Evolutionary conservation across 2,797 vertebrate species (phyloP).

Genomic region (Simalia tracyae): DNA sequence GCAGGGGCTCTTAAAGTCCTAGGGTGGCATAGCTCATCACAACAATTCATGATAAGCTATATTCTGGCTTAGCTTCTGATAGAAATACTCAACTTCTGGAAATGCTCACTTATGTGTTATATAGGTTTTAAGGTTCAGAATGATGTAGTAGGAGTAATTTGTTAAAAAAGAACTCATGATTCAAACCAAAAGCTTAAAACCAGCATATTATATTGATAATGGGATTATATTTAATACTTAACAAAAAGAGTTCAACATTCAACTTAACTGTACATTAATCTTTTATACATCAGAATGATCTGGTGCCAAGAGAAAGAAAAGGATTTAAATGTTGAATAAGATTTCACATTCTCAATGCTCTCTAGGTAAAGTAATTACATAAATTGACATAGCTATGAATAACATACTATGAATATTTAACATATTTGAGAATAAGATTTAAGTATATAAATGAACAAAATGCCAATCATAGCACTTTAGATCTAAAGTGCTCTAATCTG

Average conservation of each 20-base stretch:
- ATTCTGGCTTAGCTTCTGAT: background rate
- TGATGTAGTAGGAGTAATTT: background rate
- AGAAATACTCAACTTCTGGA: background rate
- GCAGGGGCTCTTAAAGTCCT: background rate
- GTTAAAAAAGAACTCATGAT: background rate
- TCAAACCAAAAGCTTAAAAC: background rate
- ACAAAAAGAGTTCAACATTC: background rate
- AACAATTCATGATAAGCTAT: background rate
- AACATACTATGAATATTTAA: conserved; percentile 22
- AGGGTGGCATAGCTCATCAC: background rate
- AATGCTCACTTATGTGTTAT: background rate
- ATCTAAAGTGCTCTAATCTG: background rate
- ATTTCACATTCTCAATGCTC: background rate
- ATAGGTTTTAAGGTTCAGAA: background rate
- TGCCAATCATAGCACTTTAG: background rate
- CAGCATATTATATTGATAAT: background rate
- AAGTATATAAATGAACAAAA: conserved; percentile 10
- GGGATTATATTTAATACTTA: background rate
- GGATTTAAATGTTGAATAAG: background rate
- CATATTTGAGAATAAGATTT: conserved; percentile 15
- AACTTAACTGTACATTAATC: background rate
- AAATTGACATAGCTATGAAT: conserved; percentile 10
- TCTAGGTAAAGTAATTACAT: background rate
- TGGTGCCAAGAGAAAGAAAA: background rate
- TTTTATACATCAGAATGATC: conserved; percentile 20